Conservation (phyloP, 92 coral and sea anemone genomes). For the Isaurus tuberculatus region DNA sequence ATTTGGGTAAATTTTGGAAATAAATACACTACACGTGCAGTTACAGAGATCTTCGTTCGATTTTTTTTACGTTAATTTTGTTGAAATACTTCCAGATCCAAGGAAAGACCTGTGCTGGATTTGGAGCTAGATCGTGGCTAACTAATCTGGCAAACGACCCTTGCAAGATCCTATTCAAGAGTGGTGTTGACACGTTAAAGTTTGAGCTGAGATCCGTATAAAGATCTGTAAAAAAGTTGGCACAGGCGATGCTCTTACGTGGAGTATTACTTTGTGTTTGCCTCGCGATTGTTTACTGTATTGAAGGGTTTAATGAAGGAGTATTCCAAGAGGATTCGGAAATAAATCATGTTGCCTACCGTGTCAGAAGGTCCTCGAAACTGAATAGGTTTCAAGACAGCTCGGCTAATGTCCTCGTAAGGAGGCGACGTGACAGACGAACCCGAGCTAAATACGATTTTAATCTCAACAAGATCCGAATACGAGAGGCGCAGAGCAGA, state of each 20-base stretch:
- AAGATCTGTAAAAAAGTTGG: constrained; percentile 16
- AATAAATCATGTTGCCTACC: constrained; percentile 26
- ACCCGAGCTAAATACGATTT: constrained; percentile 76
- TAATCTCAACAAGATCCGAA: constrained; percentile 71
- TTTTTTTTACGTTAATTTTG: constrained; percentile 63
- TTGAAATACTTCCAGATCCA: constrained; percentile 70
- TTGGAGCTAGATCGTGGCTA: constrained; percentile 31
- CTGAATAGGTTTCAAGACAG: constrained; percentile 78
- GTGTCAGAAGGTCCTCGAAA: constrained; percentile 75
- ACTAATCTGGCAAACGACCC: constrained; percentile 30
- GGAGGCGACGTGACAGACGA: constrained; percentile 74
- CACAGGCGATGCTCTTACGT: constrained; percentile 58
- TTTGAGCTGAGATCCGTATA: constrained; percentile 30
- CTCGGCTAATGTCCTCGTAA: constrained; percentile 62
- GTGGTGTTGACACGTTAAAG: constrained; percentile 36
- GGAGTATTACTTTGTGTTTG: constrained; percentile 58
- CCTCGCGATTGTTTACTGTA: constrained; percentile 66
- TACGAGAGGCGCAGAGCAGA: constrained; percentile 77
- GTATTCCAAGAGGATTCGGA: constrained; percentile 57
- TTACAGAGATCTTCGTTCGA: constrained; percentile 9
- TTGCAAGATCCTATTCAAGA: constrained; percentile 6
- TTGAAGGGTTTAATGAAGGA: constrained; percentile 64
- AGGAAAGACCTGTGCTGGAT: constrained; percentile 51
- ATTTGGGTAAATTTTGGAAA: constrained; percentile 6
- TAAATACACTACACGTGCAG: constrained; percentile 44